Conservation (phyloP, 1,140 invertebrate genomes). For the Drosophila neocordata region DNA sequence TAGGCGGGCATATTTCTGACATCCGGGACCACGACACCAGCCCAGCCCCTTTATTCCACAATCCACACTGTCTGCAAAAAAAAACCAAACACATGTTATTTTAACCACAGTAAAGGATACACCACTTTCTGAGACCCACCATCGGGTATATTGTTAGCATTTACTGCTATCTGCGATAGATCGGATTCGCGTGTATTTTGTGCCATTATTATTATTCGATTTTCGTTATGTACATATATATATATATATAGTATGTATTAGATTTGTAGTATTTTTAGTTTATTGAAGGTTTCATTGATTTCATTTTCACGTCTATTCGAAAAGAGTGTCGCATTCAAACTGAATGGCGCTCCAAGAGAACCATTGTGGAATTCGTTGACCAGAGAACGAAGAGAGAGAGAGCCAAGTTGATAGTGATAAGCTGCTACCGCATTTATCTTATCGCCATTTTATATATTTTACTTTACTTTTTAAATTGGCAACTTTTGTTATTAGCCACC, state of each 20-base stretch:
- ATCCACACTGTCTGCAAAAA: conserved; percentile 84
- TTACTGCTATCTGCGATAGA: conserved; percentile 74
- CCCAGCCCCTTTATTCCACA: conserved; percentile 85
- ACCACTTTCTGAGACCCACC: conserved; percentile 19
- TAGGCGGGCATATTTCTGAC: conserved; percentile 85
- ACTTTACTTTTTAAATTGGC: conserved; percentile 20
- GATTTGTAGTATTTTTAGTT: conserved; percentile 12
- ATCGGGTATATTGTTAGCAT: conserved; percentile 75
- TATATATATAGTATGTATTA: conserved; percentile 25
- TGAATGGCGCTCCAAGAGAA: conserved; percentile 31
- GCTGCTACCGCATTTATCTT: conserved; percentile 46
- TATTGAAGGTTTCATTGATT: conserved; percentile 26
- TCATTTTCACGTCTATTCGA: conserved; percentile 70
- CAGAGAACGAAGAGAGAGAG: not conserved
- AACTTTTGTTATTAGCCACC: conserved; percentile 46
- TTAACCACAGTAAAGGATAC: not conserved
- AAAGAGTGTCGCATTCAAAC: conserved; percentile 40
- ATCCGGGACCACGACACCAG: conserved; percentile 84
- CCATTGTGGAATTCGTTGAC: not conserved
- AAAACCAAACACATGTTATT: not conserved
- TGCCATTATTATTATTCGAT: conserved; percentile 54
- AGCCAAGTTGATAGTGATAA: conserved; percentile 11
- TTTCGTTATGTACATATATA: conserved; percentile 29
- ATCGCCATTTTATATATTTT: no score
- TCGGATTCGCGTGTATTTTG: conserved; percentile 67